phyloP scores from a whole-genome alignment of 2,888 invertebrate species.

The Mimas tiliae region DNA sequence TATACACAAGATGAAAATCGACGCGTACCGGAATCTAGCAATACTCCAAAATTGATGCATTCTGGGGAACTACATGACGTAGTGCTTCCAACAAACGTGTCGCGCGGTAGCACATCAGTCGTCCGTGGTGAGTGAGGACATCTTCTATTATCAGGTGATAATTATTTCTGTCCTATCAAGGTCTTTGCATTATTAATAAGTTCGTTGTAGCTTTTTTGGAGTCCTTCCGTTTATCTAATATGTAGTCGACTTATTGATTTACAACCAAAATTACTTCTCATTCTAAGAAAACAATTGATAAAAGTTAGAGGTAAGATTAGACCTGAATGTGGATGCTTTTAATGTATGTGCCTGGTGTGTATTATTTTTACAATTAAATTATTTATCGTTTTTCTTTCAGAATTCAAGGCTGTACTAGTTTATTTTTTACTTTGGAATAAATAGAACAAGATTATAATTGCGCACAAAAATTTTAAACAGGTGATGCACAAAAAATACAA shows the following conservation, averaged over 20 bases:
- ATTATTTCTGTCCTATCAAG: constrained; percentile 73
- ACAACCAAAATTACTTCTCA: background rate
- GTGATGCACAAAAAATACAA: constrained; percentile 11
- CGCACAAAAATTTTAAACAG: background rate
- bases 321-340: constrained; percentile 22
- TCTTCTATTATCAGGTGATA: constrained; percentile 83
- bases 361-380: constrained; percentile 8
- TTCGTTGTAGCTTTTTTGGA: constrained; percentile 20
- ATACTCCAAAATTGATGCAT: constrained; percentile 63
- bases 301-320: background rate
- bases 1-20: constrained; percentile 44
- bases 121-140: constrained; percentile 84
- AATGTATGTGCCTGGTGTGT: background rate
- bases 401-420: constrained; percentile 77
- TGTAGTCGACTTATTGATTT: background rate
- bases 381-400: constrained; percentile 62
- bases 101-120: constrained; percentile 73
- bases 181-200: constrained; percentile 18
- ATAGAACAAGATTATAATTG: constrained; percentile 17
- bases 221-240: background rate
- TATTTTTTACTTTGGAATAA: constrained; percentile 77
- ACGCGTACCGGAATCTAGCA: constrained; percentile 40
- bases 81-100: constrained; percentile 75
- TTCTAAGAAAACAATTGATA: background rate
- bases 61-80: constrained; percentile 84